These are phyloP conservation scores for Plutomurus gul DNA, from an alignment of 1,140 invertebrate genomes.

Conservation along the genomic window DNA sequence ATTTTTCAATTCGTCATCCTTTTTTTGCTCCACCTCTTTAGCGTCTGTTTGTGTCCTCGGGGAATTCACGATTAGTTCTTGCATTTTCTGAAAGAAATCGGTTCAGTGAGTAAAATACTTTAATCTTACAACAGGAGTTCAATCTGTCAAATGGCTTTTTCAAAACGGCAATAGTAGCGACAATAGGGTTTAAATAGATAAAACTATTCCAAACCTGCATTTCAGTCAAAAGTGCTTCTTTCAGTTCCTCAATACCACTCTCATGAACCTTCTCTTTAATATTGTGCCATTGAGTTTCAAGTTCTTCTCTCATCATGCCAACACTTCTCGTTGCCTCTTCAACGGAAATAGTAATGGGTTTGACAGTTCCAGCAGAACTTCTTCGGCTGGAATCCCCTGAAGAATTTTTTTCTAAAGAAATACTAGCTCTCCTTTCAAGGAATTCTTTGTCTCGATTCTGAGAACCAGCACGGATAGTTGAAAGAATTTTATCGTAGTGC, in stretches of 20 bases:
- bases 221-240: slow-evolving; percentile 2
- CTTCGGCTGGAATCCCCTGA: slow-evolving; percentile 3
- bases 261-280: slow-evolving; percentile 39
- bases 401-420: background rate
- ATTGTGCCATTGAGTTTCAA: slow-evolving; percentile 37
- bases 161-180: too few species aligned
- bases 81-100: slow-evolving; percentile 32
- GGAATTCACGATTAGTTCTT: slow-evolving; percentile 30
- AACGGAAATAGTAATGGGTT: background rate
- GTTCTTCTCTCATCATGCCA: slow-evolving; percentile 12
- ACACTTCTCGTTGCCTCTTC: slow-evolving; percentile 26
- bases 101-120: background rate
- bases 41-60: background rate
- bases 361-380: slow-evolving; percentile 10
- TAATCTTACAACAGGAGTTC: background rate
- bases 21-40: background rate
- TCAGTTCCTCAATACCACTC: slow-evolving; percentile 38
- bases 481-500: slow-evolving; percentile 4
- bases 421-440: background rate
- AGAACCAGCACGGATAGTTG: background rate
- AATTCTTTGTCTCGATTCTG: slow-evolving; percentile 4
- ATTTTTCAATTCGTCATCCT: background rate
- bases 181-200: background rate
- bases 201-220: slow-evolving; percentile 25
- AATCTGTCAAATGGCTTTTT: too few species aligned